Evolutionary conservation across 2,888 invertebrate species (phyloP), one percentile per base, ranked within the genome.

Genomic region (Oxystoma pomonae): DNA sequence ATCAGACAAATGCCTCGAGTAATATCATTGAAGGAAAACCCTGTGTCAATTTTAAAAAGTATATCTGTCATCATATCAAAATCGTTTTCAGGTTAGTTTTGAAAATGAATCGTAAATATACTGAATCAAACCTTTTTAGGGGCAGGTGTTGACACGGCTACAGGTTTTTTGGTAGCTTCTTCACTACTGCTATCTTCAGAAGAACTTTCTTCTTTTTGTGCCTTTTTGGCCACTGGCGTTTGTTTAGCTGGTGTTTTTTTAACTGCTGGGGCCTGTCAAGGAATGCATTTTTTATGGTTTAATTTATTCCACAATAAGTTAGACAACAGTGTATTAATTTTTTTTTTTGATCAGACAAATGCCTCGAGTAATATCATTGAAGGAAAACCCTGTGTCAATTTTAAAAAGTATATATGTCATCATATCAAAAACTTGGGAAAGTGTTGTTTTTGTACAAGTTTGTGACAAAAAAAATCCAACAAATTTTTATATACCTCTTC

Each of bases 121-220:
- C 50, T n/a, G 9, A 50, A 50, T 55, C 58, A 22, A 65, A 70
- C 73, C 72, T 70, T 70, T 66, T 63, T 61, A 35, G 61, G 20
- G 64, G 68, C 62, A 19, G 70, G 68, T 57, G 71, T 68, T 7
- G 69, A 66, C 50, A 69, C 77, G 60, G 69, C 70, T 65, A 69
- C 69, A 57, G 70, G 70, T 68, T 74, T 75, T 64, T 69, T 62
- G 64, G 65, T 50, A 16, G 61, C 56, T 60, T 72, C 70, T 7
- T 69, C 71, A 20, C 70, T 70, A 49, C 66, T 67, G 49, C 65
- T 66, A 19, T 70, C 69, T 18, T 81, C 79, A 67, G 83, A 81
- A 19, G 74, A 73, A 58, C 70, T 67, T 21, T 68, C 68, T 52
- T 65, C 69, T 12, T 61, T 64, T 59, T 16, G 57, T 35, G 20